Conservation (phyloP, 2,797 vertebrate species). For the Danio kyathit region DNA sequence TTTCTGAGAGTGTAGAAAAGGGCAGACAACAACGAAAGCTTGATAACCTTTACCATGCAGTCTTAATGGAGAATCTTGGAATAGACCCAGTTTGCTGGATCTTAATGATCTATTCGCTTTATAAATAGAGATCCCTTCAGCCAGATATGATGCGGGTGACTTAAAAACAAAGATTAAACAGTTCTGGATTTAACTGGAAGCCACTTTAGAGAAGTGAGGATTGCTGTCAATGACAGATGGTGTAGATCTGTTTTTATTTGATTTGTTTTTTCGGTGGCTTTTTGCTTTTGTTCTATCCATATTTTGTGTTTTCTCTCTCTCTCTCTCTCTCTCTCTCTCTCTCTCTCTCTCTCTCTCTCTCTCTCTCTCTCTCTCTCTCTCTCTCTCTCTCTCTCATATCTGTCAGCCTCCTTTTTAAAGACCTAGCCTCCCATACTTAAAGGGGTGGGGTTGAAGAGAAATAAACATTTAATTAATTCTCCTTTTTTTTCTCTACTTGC, state of each 20-base stretch:
- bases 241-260: conserved; percentile 59
- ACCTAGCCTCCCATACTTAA: neutral
- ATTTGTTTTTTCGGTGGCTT: conserved; percentile 57
- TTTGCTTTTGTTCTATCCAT: neutral
- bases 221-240: conserved; percentile 70
- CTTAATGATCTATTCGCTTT: no score
- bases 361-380: neutral
- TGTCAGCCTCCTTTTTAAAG: neutral
- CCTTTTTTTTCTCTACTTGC: conserved; percentile 69
- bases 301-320: neutral
- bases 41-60: no score
- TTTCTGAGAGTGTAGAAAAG: no score
- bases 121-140: no score
- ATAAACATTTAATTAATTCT: conserved; percentile 82
- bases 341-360: neutral
- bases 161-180: no score
- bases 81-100: no score
- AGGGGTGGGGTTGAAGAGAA: conserved; percentile 73
- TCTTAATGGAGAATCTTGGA: no score
- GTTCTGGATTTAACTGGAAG: no score
- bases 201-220: no score
- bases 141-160: no score
- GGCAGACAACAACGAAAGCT: no score
- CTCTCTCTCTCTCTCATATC: conserved; percentile 2
- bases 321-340: conserved; percentile 4